Conservation (phyloP, 2,888 invertebrate genomes). For the Diplolepis rosae region DNA sequence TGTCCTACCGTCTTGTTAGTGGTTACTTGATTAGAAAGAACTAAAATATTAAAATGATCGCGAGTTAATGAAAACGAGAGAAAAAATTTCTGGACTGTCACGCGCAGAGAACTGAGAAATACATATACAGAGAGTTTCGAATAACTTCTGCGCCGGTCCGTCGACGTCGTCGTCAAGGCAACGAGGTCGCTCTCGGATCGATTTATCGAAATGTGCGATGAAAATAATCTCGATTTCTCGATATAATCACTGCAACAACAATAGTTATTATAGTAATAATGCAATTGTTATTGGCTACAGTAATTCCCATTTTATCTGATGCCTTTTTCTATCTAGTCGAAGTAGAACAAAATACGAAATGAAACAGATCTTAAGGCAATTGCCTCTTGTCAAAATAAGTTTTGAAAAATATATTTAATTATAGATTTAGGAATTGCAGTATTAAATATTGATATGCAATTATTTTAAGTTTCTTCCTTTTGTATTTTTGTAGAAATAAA, state of each 20-base stretch:
- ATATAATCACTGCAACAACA: slow-evolving; percentile 24
- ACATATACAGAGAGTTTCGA: slow-evolving; percentile 54
- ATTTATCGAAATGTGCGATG: slow-evolving; percentile 45
- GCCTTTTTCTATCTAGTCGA: too few relatives aligned
- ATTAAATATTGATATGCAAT: too few relatives aligned
- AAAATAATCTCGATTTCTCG: slow-evolving; percentile 35
- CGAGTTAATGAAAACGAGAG: slow-evolving; percentile 52
- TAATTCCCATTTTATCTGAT: too few relatives aligned
- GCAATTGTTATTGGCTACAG: too few relatives aligned
- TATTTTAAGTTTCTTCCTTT: too few relatives aligned
- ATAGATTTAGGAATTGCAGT: too few relatives aligned
- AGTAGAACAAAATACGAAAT: too few relatives aligned
- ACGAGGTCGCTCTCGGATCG: slow-evolving; percentile 76
- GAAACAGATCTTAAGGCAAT: too few relatives aligned
- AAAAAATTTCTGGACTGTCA: slow-evolving; percentile 56
- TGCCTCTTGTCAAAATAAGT: too few relatives aligned
- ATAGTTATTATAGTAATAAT: too few relatives aligned
- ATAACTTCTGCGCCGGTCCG: slow-evolving; percentile 67
- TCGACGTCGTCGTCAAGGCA: slow-evolving; percentile 78
- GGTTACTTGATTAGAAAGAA: slow-evolving; percentile 20
- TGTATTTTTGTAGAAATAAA: too few relatives aligned
- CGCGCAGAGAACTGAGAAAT: slow-evolving; percentile 41
- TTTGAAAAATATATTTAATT: too few relatives aligned
- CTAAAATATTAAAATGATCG: slow-evolving; percentile 35
- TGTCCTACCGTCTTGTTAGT: neutral